Evolutionary conservation across 2,797 vertebrate species (phyloP), one percentile per base, ranked within the genome.

Genomic region (Octomys mimax): DNA sequence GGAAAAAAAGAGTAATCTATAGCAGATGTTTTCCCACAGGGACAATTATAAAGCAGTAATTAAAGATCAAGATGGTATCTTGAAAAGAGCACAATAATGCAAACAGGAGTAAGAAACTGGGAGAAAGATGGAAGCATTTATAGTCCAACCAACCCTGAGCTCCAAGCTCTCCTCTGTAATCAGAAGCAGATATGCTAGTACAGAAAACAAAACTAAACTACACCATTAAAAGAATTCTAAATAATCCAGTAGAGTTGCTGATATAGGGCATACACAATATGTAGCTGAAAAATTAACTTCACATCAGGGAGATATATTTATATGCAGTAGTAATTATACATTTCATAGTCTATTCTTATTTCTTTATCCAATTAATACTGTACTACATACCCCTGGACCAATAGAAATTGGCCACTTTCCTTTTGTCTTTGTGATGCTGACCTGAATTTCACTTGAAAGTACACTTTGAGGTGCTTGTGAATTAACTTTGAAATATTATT

Each of bases 41-140:
- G 95, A 94, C 59, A 95, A 97, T 95, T 88, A 82, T 6, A 89
- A 68, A 89, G 91, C 75, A 96, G 92, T 80, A 96, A 96, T 97
- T 97, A 95, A 87, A 94, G 52, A 93, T 39, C 57, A 92, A 84
- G 92, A 62, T 33, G 80, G 8, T 75, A 78, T 82, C 81, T 88
- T 64, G 64, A 91, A 86, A 73, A 95, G 39, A 90, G 10, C 42
- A 71, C 71, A 94, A 66, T 84, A 33, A 89, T 71, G 49, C 78
- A 87, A 97, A 95, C 21, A 78, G 46, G 71, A 79, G n/a, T 59
- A 80, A n/a, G 7, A 89, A 80, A 96, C 90, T 96, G 83, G 96
- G 77, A 93, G 57, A 68, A 79, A 14, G 64, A 31, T 59, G 57
- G 83, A 73, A 86, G 6, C 18, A 79, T 59, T 83, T 73, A 57